Evolutionary conservation across 2,113 vertebrate species (phyloP), one percentile per base, ranked within the genome.

Genomic region (Platysternon megacephalum): DNA sequence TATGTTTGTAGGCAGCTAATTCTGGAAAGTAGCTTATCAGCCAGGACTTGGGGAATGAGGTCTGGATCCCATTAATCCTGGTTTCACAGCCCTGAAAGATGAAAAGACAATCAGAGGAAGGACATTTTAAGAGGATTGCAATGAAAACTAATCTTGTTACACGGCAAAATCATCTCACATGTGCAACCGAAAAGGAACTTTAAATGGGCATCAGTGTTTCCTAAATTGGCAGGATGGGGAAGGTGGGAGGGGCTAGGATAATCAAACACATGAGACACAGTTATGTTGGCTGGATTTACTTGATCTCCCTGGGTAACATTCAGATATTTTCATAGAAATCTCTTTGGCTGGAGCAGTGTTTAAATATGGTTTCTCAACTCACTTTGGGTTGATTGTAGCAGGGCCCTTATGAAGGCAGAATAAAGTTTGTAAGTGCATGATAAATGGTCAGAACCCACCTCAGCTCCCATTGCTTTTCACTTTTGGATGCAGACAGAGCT

Each of bases 61-160:
- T 58, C 90, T 87, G 91, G 93, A 3, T 91, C 89, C 76, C 72
- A 68, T 94, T 97, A 97, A 97, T 95, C 92, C 81, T 90, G 84
- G 92, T 91, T 94, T 48, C 79, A 95, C 85, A 96, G 93, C 88
- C 88, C 53, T 19, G 83, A 72, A 91, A 94, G 89, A 98, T 96
- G 93, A 93, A 93, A 95, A 93, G 93, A 96, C 86, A 93, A 93
- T 96, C 89, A 82, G 91, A 94, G 44, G 79, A 95, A 93, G 90
- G 83, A 80, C 39, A 94, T 92, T 95, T 96, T 93, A 95, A 97
- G 97, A 97, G 51, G 91, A 95, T 96, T 96, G 93, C 26, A 84
- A 48, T 90, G 68, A 97, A 93, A 97, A 95, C 49, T 93, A 97
- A 96, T 96, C 96, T 88, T 80, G 93, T 97, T 97, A 94, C 10